Evolutionary conservation across 2,113 vertebrate genomes (phyloP).

Genomic region (Accipiter cooperii): DNA sequence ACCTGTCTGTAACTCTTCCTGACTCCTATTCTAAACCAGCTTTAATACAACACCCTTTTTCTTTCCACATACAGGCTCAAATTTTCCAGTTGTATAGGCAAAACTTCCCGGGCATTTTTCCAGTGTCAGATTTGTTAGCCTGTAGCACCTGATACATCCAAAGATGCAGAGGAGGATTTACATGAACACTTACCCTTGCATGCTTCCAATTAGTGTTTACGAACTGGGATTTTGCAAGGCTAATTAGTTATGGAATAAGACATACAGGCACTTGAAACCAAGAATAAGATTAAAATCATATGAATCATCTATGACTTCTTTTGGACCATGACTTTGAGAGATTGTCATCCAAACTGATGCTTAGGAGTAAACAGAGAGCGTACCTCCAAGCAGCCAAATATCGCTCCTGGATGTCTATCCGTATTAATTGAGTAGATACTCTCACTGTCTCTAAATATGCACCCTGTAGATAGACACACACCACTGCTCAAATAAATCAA

Average conservation of each 20-base stretch:
- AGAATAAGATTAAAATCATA: not conserved
- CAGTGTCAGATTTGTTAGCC: not conserved
- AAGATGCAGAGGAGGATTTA: not conserved
- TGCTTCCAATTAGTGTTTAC: not conserved
- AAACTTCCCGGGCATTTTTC: not conserved
- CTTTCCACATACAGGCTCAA: not conserved
- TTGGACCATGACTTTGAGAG: not conserved
- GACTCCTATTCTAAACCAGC: not conserved
- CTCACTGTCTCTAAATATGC: not conserved
- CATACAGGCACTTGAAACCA: not conserved
- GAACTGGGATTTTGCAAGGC: not conserved
- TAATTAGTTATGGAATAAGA: slow-evolving; percentile 7
- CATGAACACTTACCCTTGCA: not conserved
- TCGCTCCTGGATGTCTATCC: not conserved
- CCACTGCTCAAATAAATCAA: not conserved
- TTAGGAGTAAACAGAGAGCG: not conserved
- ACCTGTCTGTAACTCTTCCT: not conserved
- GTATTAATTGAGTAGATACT: not conserved
- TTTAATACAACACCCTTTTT: not conserved
- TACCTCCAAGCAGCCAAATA: not conserved
- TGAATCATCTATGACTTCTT: not conserved
- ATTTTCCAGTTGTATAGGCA: not conserved
- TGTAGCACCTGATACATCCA: not conserved
- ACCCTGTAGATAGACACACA: slow-evolving; percentile 11
- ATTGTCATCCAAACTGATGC: not conserved